phyloP scores from a whole-genome alignment of 2,888 invertebrate genomes.

The Cosmorhoe ocellata region DNA sequence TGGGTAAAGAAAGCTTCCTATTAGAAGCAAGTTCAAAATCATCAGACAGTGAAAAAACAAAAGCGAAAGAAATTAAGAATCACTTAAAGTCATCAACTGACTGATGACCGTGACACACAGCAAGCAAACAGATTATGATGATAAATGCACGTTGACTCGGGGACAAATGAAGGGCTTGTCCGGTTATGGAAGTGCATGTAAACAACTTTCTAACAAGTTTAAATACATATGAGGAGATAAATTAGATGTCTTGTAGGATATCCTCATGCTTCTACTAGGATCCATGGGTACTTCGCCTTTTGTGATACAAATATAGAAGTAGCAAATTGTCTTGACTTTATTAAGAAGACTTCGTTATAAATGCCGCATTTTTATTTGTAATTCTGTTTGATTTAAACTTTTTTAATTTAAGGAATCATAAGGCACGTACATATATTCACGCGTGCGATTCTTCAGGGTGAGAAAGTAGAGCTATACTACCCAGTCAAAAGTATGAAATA shows the following conservation, averaged over 20 bases:
- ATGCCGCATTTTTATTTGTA: too few species aligned
- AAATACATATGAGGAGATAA: slow-evolving; percentile 24
- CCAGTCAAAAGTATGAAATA: too few species aligned
- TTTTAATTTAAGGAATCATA: too few species aligned
- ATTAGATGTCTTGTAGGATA: slow-evolving; percentile 17
- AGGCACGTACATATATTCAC: too few species aligned
- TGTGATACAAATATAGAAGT: not conserved
- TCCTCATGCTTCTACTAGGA: slow-evolving; percentile 3
- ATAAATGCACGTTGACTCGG: slow-evolving; percentile 26
- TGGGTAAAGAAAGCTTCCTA: too few species aligned
- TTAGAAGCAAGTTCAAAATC: not conserved
- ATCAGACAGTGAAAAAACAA: not conserved
- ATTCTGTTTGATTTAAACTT: too few species aligned
- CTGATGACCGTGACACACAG: slow-evolving; percentile 20
- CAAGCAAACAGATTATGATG: slow-evolving; percentile 27
- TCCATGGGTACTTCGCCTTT: not conserved
- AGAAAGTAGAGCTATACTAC: too few species aligned
- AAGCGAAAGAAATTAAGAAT: not conserved
- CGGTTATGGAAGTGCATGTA: slow-evolving; percentile 26
- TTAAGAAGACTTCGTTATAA: too few species aligned
- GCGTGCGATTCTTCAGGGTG: too few species aligned
- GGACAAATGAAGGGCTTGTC: slow-evolving; percentile 33
- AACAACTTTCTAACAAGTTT: slow-evolving; percentile 35
- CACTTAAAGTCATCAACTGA: slow-evolving; percentile 8
- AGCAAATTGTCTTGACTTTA: too few species aligned